phyloP scores from a whole-genome alignment of 2,888 invertebrate genomes.

The Diarsia rubi region DNA sequence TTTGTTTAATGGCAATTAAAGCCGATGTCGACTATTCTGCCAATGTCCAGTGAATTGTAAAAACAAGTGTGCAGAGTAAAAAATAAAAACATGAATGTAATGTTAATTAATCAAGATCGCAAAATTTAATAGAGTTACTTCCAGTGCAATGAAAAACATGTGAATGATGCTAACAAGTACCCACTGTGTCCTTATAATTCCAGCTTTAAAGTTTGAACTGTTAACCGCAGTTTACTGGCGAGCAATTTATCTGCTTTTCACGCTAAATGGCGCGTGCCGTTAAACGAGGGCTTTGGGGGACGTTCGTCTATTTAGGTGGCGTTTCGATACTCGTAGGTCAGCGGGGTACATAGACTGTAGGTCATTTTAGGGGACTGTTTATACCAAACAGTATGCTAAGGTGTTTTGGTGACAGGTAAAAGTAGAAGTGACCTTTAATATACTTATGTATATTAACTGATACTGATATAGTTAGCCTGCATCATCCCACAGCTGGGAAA shows the following conservation, averaged over 20 bases:
- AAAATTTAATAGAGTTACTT: background rate
- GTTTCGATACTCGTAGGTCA: constrained; percentile 18
- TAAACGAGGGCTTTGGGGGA: constrained; percentile 23
- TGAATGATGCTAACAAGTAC: background rate
- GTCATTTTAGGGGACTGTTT: background rate
- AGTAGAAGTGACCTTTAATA: too few relatives aligned
- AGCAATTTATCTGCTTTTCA: constrained; percentile 38
- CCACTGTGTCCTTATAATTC: background rate
- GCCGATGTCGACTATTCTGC: too few relatives aligned
- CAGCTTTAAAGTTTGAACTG: constrained; percentile 8
- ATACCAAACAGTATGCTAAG: background rate
- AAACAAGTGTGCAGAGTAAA: too few relatives aligned
- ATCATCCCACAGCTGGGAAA: too few relatives aligned
- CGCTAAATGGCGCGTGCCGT: constrained; percentile 43
- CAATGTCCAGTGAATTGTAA: too few relatives aligned
- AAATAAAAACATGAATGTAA: too few relatives aligned
- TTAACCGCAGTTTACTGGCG: constrained; percentile 10
- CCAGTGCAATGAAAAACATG: background rate
- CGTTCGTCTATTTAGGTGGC: constrained; percentile 33
- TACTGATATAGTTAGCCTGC: too few relatives aligned
- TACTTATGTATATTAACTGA: too few relatives aligned
- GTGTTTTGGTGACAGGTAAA: too few relatives aligned
- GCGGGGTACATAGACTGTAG: background rate
- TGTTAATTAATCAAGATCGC: too few relatives aligned
- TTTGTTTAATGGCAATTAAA: too few relatives aligned